These are phyloP conservation scores for Amblyteles armatorius DNA, from an alignment of 2,888 invertebrate species.

Conservation along the genomic window DNA sequence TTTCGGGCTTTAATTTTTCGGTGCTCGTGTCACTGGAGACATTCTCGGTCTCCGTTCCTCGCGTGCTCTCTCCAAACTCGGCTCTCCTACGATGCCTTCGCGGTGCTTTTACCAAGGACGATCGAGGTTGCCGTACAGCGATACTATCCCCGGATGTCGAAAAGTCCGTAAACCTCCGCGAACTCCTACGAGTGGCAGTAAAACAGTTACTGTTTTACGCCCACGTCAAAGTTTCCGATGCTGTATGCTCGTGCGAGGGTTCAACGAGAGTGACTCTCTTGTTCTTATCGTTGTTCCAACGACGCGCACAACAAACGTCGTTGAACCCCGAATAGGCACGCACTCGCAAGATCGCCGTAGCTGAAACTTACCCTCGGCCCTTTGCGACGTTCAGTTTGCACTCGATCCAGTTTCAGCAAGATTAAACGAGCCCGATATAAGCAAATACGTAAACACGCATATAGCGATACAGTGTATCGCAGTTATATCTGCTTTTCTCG, in stretches of 20 bases:
- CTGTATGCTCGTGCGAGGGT: constrained; percentile 2
- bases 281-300: constrained; percentile 13
- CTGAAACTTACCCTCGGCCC: neutral
- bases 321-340: neutral
- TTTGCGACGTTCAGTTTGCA: constrained; percentile 18
- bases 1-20: too few species aligned
- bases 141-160: neutral
- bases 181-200: constrained; percentile 57
- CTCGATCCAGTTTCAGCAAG: constrained; percentile 2
- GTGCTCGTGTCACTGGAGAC: neutral
- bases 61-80: neutral
- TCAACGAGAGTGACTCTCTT: constrained; percentile 19
- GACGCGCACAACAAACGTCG: neutral
- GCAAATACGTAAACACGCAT: neutral
- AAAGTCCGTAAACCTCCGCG: constrained; percentile 55
- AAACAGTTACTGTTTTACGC: constrained; percentile 64
- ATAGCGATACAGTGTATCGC: neutral
- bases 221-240: constrained; percentile 20
- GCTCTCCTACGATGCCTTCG: neutral
- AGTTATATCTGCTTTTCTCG: constrained; percentile 28
- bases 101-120: constrained; percentile 28
- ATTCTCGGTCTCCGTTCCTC: constrained; percentile 18
- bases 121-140: constrained; percentile 29
- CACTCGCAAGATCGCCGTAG: neutral
- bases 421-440: neutral